These are phyloP conservation scores for Stigmatopora argus DNA, from an alignment of 2,113 vertebrate species.

Conservation along the genomic window DNA sequence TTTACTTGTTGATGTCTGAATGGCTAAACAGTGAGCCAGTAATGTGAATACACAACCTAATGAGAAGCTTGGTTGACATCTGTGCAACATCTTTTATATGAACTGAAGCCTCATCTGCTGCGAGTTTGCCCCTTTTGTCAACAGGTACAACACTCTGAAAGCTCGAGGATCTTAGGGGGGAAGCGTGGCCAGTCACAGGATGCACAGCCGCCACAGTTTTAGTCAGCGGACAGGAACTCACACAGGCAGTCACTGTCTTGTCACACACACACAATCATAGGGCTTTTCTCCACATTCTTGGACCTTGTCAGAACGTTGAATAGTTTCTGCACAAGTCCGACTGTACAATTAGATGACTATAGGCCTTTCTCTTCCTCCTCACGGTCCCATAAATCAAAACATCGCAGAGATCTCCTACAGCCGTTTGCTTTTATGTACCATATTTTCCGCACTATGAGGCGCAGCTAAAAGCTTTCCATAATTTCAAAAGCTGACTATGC, in stretches of 20 bases:
- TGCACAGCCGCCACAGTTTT: slow-evolving; percentile 24
- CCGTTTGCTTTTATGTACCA: slow-evolving; percentile 36
- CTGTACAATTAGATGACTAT: slow-evolving; percentile 45
- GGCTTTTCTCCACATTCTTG: slow-evolving; percentile 13
- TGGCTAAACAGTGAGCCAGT: not conserved
- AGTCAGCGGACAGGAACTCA: slow-evolving; percentile 39
- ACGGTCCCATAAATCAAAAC: slow-evolving; percentile 36
- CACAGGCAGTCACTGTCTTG: slow-evolving; percentile 13
- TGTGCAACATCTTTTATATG: not conserved
- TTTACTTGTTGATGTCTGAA: not conserved
- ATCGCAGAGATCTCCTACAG: slow-evolving; percentile 22
- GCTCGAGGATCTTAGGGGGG: not conserved
- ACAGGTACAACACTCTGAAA: not conserved
- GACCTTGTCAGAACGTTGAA: slow-evolving; percentile 1
- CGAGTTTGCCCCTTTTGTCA: not conserved
- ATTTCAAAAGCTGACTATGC: no score
- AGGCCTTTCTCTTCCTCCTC: slow-evolving; percentile 8
- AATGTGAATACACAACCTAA: not conserved
- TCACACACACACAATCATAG: slow-evolving; percentile 35
- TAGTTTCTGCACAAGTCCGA: slow-evolving; percentile 15
- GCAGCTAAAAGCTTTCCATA: no score
- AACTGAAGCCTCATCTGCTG: not conserved
- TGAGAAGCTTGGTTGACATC: not conserved
- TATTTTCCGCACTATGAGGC: no score
- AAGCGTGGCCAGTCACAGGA: slow-evolving; percentile 33